phyloP scores from a whole-genome alignment of 2,113 vertebrate genomes.

The Dendrocopos noguchii region DNA sequence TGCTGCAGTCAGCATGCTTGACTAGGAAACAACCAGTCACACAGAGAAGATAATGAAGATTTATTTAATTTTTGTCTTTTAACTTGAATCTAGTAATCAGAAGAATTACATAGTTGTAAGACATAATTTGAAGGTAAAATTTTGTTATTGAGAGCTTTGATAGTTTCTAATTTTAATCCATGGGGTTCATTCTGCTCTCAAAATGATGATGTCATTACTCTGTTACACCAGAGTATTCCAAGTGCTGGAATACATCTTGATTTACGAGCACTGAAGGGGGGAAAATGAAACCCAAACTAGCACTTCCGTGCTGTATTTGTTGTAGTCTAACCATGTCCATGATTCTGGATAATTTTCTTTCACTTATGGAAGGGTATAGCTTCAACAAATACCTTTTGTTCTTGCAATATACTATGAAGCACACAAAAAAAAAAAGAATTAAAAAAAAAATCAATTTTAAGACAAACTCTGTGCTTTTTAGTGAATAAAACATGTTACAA shows the following conservation, averaged over 20 bases:
- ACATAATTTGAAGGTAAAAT: slow-evolving; percentile 54
- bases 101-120: slow-evolving; percentile 50
- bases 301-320: neutral
- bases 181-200: neutral
- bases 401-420: neutral
- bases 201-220: neutral
- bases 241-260: neutral
- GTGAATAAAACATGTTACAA: slow-evolving; percentile 13
- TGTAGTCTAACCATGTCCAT: neutral
- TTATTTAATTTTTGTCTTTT: slow-evolving; percentile 4
- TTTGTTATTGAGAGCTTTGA: slow-evolving; percentile 51
- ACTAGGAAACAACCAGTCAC: slow-evolving; percentile 50
- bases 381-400: neutral
- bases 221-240: neutral
- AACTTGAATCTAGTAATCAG: slow-evolving; percentile 52
- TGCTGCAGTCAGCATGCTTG: slow-evolving; percentile 47
- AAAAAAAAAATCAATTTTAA: neutral
- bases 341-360: slow-evolving; percentile 4
- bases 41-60: slow-evolving; percentile 38
- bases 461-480: neutral
- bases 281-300: fast-evolving
- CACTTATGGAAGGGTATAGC: neutral
- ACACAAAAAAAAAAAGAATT: neutral
- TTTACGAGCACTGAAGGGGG: neutral
- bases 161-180: slow-evolving; percentile 20